These are phyloP conservation scores for Drosophila flavopinicola DNA, from an alignment of 2,888 invertebrate genomes.

Conservation along the genomic window DNA sequence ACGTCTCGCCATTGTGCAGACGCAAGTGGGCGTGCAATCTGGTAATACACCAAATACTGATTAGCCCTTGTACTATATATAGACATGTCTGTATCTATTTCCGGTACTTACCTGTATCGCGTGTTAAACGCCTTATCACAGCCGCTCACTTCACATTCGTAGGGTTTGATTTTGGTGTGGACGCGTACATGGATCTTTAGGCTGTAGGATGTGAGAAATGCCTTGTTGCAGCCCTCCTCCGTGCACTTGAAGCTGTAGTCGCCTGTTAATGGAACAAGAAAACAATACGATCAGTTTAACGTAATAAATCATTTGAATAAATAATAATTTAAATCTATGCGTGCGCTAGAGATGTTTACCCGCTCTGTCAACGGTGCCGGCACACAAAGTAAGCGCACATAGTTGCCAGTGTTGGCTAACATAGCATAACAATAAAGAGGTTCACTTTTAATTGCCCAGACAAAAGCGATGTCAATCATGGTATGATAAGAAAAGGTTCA, in stretches of 20 bases:
- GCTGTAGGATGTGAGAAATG: slow-evolving; percentile 97
- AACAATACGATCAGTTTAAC: too few species aligned
- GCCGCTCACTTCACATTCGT: slow-evolving; percentile 91
- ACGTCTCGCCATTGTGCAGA: slow-evolving; percentile 96
- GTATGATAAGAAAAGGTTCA: neutral
- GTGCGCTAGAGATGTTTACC: neutral
- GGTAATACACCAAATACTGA: slow-evolving; percentile 31
- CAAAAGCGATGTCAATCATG: neutral
- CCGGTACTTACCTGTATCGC: slow-evolving; percentile 89
- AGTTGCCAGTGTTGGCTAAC: slow-evolving; percentile 28
- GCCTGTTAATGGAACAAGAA: slow-evolving; percentile 87
- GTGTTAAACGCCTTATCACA: slow-evolving; percentile 98
- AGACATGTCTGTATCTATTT: slow-evolving; percentile 13
- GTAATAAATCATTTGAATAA: too few species aligned
- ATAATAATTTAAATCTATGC: neutral
- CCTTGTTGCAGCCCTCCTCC: slow-evolving; percentile 94
- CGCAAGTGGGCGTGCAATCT: slow-evolving; percentile 94
- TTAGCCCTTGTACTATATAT: slow-evolving; percentile 19
- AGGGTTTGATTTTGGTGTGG: slow-evolving; percentile 96
- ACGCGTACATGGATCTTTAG: slow-evolving; percentile 96
- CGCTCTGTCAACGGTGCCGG: slow-evolving; percentile 2
- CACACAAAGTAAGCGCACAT: slow-evolving; percentile 1
- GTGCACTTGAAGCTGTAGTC: slow-evolving; percentile 97
- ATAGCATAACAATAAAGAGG: neutral
- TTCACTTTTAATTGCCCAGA: too few species aligned